Evolutionary conservation across 1,140 invertebrate genomes (phyloP).

Genomic region (Ostrea denselamellosa): DNA sequence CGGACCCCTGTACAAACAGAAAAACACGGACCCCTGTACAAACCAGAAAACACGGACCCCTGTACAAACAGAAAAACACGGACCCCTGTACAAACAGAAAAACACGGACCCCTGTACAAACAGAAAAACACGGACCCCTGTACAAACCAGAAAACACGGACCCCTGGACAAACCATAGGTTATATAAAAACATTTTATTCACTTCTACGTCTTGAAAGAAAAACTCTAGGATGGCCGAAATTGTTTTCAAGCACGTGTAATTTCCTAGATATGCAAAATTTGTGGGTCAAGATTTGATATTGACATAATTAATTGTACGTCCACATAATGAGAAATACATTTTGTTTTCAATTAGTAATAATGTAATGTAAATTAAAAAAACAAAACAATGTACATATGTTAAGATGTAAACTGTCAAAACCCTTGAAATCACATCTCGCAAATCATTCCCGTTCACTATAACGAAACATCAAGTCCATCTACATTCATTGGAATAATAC

Average conservation of each 20-base stretch:
- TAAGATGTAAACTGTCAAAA: neutral
- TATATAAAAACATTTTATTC: no score
- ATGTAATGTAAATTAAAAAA: neutral
- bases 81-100: no score
- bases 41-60: no score
- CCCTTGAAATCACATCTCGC: neutral
- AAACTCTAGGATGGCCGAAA: no score
- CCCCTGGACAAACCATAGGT: no score
- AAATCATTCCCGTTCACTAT: neutral
- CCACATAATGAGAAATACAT: neutral
- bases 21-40: no score
- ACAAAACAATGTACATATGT: neutral
- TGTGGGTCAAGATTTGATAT: neutral
- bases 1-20: no score
- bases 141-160: no score
- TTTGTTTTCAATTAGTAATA: neutral
- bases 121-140: no score
- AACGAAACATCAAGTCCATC: neutral
- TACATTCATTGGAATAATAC: conserved; percentile 8
- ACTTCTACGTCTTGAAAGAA: no score
- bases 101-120: no score
- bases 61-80: no score
- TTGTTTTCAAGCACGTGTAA: neutral
- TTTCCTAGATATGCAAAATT: neutral
- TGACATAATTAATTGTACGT: neutral